Base-by-base conservation (phyloP, 2,888 invertebrate genomes). In the Synanthedon tipuliformis region DNA sequence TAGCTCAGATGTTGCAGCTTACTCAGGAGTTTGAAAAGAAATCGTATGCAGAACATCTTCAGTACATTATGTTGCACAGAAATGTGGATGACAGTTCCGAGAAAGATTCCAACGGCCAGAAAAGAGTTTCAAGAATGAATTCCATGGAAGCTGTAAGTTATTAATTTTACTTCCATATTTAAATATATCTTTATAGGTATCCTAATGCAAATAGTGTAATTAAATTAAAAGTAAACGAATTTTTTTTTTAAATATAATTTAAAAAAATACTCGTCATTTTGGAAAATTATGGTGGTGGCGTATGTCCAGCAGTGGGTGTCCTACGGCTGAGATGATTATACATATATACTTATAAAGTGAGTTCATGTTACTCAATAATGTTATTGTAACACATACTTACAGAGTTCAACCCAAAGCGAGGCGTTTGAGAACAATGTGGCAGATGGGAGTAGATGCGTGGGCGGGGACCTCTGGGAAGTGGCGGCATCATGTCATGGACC, bases 401-500 rank as follows among this genome's bases (percentile, higher is more conserved):
- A 69, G 66, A 78, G 72, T 55, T 68, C 69, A 4, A 75, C 74
- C 27, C 78, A 75, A n/a, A 76, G 70, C 48, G 65, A 68, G 11
- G 68, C 66, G 16, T 85, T 85, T 51, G 90, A 88, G 63, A 79
- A 80, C 57, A 76, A 84, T 0, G 65, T 81, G 40, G 34, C 34
- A 34, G 34, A 10, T 10, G 34, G 34, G 34, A 80, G 82, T 57
- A 78, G 85, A 40, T 75, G 76, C 54, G 67, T 81, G 68, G 75
- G 77, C 8, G 76, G 82, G 0, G 88, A 89, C 66, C 67, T 92
- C 51, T 89, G 92, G 87, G 89, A 91, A 61, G 89, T 89, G 55
- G 87, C 92, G 52, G 88, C 92, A 13, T 88, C 89, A 41, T 92
- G 92, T 61, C 92, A 92, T 65, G 91, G 91, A 45, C 92, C 92